Percentiles rank a stretch among this genome's conserved stretches.
phyloP scores from a whole-genome alignment of 2,797 vertebrate species.

The Naso thynnoides region DNA sequence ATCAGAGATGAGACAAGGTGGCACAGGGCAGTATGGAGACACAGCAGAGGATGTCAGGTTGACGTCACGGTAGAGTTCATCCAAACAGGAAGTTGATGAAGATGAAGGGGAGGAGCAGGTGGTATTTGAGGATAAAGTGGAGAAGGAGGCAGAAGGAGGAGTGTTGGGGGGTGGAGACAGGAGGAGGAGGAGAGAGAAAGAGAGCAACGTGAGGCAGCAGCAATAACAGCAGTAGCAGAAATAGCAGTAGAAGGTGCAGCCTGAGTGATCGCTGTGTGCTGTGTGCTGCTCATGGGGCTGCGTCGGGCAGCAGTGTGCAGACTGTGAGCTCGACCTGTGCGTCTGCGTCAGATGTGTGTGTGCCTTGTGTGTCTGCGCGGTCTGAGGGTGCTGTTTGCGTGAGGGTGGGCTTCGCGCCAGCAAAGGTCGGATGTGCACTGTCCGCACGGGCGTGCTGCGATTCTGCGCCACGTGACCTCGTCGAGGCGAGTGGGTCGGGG shows the following conservation, averaged over 20 bases:
- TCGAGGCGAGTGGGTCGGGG: conserved; percentile 53
- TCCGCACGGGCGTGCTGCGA: conserved; percentile 57
- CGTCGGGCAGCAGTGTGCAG: conserved; percentile 50
- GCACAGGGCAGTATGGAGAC: conserved; percentile 78
- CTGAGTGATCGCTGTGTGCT: conserved; percentile 76
- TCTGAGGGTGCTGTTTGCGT: conserved; percentile 66
- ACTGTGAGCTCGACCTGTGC: conserved; percentile 53
- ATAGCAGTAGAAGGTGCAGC: conserved; percentile 86
- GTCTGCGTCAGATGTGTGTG: conserved; percentile 52
- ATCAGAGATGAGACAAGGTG: conserved; percentile 85
- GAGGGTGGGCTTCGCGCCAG: conserved; percentile 60
- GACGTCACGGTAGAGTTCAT: conserved; percentile 68
- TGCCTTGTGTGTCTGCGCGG: conserved; percentile 57
- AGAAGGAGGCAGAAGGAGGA: conserved; percentile 63
- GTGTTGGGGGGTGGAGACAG: conserved; percentile 72
- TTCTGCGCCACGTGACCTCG: conserved; percentile 44
- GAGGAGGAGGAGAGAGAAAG: conserved; percentile 85
- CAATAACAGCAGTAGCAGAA: conserved; percentile 87
- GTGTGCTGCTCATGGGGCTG: conserved; percentile 58
- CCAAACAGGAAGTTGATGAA: conserved; percentile 76
- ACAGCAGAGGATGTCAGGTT: conserved; percentile 67
- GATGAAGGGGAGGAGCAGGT: conserved; percentile 41
- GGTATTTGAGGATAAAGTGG: conserved; percentile 55
- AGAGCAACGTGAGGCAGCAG: conserved; percentile 85
- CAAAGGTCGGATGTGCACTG: conserved; percentile 67